Evolutionary conservation across 2,113 vertebrate genomes (phyloP).

Genomic region (Brachirus orientalis): DNA sequence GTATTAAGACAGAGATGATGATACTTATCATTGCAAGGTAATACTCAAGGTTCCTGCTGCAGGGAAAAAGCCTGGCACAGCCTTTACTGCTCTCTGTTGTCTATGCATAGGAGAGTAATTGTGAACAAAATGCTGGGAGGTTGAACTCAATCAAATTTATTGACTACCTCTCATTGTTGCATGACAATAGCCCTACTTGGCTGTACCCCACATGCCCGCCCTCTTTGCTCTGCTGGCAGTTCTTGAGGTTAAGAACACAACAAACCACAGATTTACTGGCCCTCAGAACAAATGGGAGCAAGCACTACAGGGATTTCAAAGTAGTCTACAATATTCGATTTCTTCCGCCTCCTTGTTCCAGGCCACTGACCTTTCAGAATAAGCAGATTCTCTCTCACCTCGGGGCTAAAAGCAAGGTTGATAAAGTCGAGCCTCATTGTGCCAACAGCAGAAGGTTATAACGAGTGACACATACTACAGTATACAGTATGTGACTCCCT

Average conservation of each 20-base stretch:
- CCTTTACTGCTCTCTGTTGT: constrained; percentile 8
- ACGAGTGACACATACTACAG: constrained; percentile 38
- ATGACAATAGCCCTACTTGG: constrained; percentile 61
- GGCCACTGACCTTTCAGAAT: constrained; percentile 69
- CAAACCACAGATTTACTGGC: constrained; percentile 71
- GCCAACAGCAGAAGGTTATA: constrained; percentile 39
- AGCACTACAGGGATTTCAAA: constrained; percentile 56
- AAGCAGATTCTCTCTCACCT: constrained; percentile 63
- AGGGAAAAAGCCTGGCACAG: constrained; percentile 7
- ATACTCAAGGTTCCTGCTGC: constrained; percentile 11
- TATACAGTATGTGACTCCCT: constrained; percentile 13
- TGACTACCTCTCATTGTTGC: constrained; percentile 49
- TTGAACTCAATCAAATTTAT: constrained; percentile 71
- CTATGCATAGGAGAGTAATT: constrained; percentile 43
- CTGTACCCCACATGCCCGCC: constrained; percentile 29
- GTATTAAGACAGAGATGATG: constrained; percentile 13
- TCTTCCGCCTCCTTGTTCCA: constrained; percentile 55
- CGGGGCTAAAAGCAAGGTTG: constrained; percentile 58
- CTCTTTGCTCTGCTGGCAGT: constrained; percentile 61
- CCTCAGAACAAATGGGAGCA: constrained; percentile 67
- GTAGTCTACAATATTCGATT: constrained; percentile 70
- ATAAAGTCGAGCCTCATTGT: constrained; percentile 37
- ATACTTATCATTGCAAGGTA: constrained; percentile 17
- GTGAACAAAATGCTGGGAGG: constrained; percentile 59
- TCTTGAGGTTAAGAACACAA: constrained; percentile 67